Conservation (phyloP, 2,888 invertebrate species). For the Drosophila koepferae region DNA sequence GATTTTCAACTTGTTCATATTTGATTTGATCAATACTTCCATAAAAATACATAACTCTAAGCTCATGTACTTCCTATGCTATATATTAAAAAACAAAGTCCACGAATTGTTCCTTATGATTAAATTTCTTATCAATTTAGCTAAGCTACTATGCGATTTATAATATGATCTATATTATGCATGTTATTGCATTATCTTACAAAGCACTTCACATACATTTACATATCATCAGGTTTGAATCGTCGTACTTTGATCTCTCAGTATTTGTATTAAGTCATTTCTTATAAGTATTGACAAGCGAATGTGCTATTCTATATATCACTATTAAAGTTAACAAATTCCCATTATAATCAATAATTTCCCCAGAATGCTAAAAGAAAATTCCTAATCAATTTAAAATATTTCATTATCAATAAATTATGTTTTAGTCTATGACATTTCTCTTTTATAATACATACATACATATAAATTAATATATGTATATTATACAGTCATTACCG, state of each 20-base stretch:
- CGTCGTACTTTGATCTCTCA: not conserved
- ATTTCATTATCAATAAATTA: not conserved
- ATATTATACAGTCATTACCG: not conserved
- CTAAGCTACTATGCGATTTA: not conserved
- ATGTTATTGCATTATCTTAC: not conserved
- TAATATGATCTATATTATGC: not conserved
- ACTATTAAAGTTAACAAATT: not conserved
- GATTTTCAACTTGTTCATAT: not conserved
- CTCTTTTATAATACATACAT: not conserved
- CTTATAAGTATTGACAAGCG: not conserved
- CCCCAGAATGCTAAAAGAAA: not conserved
- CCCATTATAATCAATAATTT: not conserved
- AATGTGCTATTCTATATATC: not conserved
- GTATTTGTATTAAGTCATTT: not conserved
- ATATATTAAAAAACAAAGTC: not conserved
- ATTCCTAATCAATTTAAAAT: not conserved
- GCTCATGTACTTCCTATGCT: not conserved
- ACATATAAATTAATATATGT: not conserved
- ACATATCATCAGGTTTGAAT: not conserved
- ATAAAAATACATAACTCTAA: not conserved
- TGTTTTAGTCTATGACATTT: not conserved
- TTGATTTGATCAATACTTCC: not conserved
- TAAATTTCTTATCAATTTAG: conserved; percentile 1
- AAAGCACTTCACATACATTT: not conserved
- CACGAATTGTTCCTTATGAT: not conserved